phyloP scores from a whole-genome alignment of 2,888 invertebrate genomes.

The Odontocolon sp. region DNA sequence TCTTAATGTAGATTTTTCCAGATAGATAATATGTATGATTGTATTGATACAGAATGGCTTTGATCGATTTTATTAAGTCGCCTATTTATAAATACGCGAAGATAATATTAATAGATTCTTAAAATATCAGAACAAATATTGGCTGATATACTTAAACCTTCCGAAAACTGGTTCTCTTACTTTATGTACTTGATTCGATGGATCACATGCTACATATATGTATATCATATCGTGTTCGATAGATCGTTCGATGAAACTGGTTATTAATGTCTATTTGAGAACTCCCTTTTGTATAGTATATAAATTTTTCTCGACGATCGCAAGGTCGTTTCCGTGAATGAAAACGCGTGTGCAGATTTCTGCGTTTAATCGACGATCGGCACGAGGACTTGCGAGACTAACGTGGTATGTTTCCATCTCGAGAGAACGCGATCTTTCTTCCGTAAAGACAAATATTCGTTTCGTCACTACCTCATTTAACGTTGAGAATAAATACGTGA shows the following conservation, averaged over 20 bases:
- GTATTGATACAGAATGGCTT: too few relatives aligned
- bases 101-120: too few relatives aligned
- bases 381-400: slow-evolving; percentile 9
- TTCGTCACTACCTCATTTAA: slow-evolving; percentile 11
- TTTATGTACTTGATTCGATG: slow-evolving; percentile 5
- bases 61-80: too few relatives aligned
- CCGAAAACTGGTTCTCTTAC: background rate
- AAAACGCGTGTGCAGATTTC: background rate
- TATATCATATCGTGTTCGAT: background rate
- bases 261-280: too few relatives aligned
- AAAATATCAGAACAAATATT: too few relatives aligned
- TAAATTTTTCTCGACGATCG: slow-evolving; percentile 22
- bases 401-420: slow-evolving; percentile 9
- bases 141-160: too few relatives aligned
- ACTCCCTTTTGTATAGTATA: background rate
- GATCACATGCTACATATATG: background rate
- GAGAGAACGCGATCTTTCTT: background rate
- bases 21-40: too few relatives aligned
- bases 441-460: slow-evolving; percentile 2
- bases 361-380: background rate
- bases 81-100: too few relatives aligned
- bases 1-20: too few relatives aligned
- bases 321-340: slow-evolving; percentile 38
- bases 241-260: too few relatives aligned
- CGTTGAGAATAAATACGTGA: background rate